Conservation (phyloP, 2,888 invertebrate species). For the Alsophila aescularia region DNA sequence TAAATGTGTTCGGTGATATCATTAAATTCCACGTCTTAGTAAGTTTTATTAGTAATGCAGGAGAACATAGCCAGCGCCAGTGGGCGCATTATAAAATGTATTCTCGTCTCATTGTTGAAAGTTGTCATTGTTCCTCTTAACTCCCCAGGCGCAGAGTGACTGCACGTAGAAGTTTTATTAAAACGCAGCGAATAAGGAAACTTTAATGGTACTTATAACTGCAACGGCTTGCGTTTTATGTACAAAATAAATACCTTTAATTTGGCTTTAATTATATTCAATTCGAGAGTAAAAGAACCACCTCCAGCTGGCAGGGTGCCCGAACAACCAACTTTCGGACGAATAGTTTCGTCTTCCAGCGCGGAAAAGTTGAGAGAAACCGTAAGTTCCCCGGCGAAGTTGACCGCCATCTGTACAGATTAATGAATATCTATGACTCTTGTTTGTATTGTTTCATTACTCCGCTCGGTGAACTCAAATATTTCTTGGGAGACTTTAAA, state of each 20-base stretch:
- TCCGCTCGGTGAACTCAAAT: conserved; percentile 47
- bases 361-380: conserved; percentile 38
- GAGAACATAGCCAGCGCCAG: background rate
- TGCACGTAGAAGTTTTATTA: conserved; percentile 58
- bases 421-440: conserved; percentile 68
- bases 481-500: conserved; percentile 43
- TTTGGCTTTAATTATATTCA: conserved; percentile 22
- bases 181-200: conserved; percentile 48
- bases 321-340: conserved; percentile 41
- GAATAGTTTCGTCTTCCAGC: conserved; percentile 38
- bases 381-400: conserved; percentile 55
- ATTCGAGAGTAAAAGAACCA: conserved; percentile 25
- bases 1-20: conserved; percentile 12
- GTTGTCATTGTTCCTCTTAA: conserved; percentile 44
- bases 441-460: conserved; percentile 50
- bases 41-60: conserved; percentile 3
- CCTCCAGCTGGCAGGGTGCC: conserved; percentile 37
- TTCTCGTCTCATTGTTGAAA: conserved; percentile 48
- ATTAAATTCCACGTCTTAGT: conserved; percentile 8
- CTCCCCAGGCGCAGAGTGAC: conserved; percentile 48
- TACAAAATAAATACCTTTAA: conserved; percentile 23
- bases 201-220: conserved; percentile 43
- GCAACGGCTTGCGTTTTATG: conserved; percentile 25
- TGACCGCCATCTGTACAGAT: conserved; percentile 57
- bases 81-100: conserved; percentile 43